Percentiles rank a stretch among this genome's conserved stretches.
These are phyloP conservation scores for Apantesis nais DNA, from an alignment of 2,888 invertebrate species.

Conservation along the genomic window DNA sequence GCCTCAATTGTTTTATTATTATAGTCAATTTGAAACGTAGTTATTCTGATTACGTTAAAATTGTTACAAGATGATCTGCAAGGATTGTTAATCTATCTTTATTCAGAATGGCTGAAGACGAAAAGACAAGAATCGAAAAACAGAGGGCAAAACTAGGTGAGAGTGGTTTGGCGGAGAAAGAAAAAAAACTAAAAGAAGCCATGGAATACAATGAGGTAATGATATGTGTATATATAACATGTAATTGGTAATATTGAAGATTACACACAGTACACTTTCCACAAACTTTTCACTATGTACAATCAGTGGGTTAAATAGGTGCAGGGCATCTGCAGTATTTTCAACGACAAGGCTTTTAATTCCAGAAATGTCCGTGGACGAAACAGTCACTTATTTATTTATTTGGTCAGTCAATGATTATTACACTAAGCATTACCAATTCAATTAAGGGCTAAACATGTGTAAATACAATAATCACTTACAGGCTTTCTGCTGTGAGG, in stretches of 20 bases:
- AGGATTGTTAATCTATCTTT: not conserved
- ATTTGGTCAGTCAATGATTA: no score
- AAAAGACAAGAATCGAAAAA: slow-evolving; percentile 88
- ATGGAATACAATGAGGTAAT: slow-evolving; percentile 90
- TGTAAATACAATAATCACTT: no score
- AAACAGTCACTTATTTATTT: no score
- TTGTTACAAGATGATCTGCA: not conserved
- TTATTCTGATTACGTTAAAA: not conserved
- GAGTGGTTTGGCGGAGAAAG: slow-evolving; percentile 88
- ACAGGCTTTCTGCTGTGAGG: no score
- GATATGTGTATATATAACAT: not conserved
- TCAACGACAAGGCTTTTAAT: no score
- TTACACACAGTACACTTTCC: not conserved
- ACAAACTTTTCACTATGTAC: no score
- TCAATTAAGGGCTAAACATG: no score
- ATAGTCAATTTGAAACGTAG: not conserved
- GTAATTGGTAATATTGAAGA: not conserved
- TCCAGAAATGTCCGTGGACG: no score
- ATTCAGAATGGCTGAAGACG: slow-evolving; percentile 88
- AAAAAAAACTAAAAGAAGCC: slow-evolving; percentile 87
- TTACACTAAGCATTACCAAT: no score
- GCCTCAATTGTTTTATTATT: not conserved
- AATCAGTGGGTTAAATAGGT: no score
- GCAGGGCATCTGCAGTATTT: no score
- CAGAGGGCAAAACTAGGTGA: slow-evolving; percentile 88